Base-by-base conservation (phyloP, 2,113 vertebrate species). In the Leptobrachium leishanense region DNA sequence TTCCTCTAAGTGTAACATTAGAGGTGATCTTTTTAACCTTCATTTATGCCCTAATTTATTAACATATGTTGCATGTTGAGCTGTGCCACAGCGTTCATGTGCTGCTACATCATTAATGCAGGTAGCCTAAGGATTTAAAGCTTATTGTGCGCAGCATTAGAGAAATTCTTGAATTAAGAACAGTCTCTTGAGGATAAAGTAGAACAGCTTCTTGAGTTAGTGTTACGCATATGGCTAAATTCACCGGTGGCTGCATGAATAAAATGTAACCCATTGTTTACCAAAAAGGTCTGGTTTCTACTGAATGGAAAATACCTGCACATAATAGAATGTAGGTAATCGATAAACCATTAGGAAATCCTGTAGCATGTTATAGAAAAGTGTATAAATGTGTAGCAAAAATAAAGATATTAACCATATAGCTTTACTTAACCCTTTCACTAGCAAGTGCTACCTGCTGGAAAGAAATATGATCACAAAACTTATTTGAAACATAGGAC, bases 141-240 rank as follows among this genome's bases (percentile, higher is more conserved):
- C 85, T 89, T 90, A 87, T 82, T 89, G 82, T 87, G 82, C 20
- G 69, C 39, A 68, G 85, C 89, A 88, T 88, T 59, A 77, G 90
- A 87, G 91, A 91, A 85, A 90, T 0, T 83, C 83, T 82, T 89
- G 90, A 93, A 90, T 90, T 93, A 92, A 91, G 91, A 90, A 84
- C 85, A 89, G 86, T 75, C 86, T 87, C 87, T 6, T 1, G 88
- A 87, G 86, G 84, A 84, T 3, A 3, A 85, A 88, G 83, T 73
- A 84, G 76, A 79, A 67, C 69, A 73, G 77, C 81, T 89, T 86
- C 85, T 73, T 67, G 50, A 64, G 59, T 64, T 72, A 72, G 68
- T 66, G 50, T 71, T 41, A 82, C 83, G 87, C 88, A 91, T 89
- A 88, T 89, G 88, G 84, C 85, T 88, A 84, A 85, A 59, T 59